Percentiles rank a stretch among this genome's conserved stretches.
Conservation (phyloP, 2,113 vertebrate species). For the Eulemur macaco region DNA sequence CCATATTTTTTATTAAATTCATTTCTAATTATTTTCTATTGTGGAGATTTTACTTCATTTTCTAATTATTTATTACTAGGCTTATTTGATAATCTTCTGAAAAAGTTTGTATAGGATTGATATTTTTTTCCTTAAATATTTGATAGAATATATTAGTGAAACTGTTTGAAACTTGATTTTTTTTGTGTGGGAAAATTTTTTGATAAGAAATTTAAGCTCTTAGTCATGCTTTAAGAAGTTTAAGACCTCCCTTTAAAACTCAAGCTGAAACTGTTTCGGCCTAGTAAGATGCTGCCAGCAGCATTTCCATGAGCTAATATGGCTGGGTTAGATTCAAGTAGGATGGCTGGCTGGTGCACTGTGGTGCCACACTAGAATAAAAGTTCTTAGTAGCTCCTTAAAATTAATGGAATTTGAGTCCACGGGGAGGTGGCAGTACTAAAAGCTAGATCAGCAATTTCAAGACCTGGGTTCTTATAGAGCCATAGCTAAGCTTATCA, state of each 20-base stretch:
- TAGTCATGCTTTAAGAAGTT: not conserved
- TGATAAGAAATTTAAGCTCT: not conserved
- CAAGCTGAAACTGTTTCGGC: not conserved
- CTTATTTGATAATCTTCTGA: too few relatives aligned
- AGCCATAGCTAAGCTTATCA: not conserved
- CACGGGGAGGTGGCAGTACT: not conserved
- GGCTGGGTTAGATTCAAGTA: not conserved
- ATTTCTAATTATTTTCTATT: too few relatives aligned
- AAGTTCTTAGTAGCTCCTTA: not conserved
- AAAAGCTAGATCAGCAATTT: not conserved
- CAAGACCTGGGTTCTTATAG: not conserved
- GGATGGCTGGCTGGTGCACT: not conserved
- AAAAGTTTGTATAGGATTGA: too few relatives aligned
- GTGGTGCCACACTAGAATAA: not conserved
- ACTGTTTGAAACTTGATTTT: too few relatives aligned
- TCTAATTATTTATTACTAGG: too few relatives aligned
- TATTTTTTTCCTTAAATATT: too few relatives aligned
- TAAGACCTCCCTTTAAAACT: constrained; percentile 16
- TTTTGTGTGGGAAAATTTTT: too few relatives aligned
- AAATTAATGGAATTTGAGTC: not conserved
- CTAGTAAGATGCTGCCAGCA: not conserved
- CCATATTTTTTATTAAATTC: too few relatives aligned
- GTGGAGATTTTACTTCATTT: too few relatives aligned
- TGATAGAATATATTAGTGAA: too few relatives aligned
- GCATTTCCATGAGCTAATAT: not conserved